phyloP scores from a whole-genome alignment of 2,113 vertebrate genomes.

The Cyprinodon tularosa region DNA sequence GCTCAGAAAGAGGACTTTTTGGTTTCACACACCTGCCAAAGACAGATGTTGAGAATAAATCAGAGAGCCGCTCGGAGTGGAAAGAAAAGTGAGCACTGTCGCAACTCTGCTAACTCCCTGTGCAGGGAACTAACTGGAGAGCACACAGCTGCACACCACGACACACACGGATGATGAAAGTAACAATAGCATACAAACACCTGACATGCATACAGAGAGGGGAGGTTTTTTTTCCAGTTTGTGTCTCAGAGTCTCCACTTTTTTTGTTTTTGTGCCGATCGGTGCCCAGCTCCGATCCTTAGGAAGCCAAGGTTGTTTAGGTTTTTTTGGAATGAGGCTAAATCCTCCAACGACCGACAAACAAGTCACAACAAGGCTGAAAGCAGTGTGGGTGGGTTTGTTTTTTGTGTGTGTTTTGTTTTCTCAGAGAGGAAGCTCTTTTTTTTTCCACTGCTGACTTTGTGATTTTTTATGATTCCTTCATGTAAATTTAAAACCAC shows the following conservation, averaged over 20 bases:
- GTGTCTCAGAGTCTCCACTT: constrained; percentile 46
- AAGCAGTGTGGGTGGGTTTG: constrained; percentile 63
- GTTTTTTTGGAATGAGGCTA: constrained; percentile 57
- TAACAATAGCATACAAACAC: constrained; percentile 60
- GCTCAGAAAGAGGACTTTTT: constrained; percentile 66
- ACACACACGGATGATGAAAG: constrained; percentile 69
- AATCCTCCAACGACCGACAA: constrained; percentile 69
- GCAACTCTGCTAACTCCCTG: constrained; percentile 63
- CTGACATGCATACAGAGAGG: constrained; percentile 63
- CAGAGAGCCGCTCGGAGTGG: constrained; percentile 65
- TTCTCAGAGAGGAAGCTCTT: constrained; percentile 60
- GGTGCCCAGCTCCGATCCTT: constrained; percentile 58
- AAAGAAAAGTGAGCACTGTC: constrained; percentile 56
- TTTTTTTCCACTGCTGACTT: constrained; percentile 67
- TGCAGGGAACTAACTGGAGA: constrained; percentile 63
- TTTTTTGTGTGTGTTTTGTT: not conserved
- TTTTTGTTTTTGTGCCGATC: constrained; percentile 37
- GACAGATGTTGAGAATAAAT: constrained; percentile 82
- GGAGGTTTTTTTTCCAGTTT: constrained; percentile 41
- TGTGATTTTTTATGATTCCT: constrained; percentile 65
- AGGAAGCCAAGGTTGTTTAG: constrained; percentile 51
- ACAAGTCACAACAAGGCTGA: constrained; percentile 77
- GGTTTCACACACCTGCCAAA: constrained; percentile 80
- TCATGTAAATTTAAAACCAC: constrained; percentile 56
- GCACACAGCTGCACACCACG: constrained; percentile 81